These are phyloP conservation scores for Lytechinus pictus DNA, from an alignment of 35 echinoderm and acorn worm genomes.

Conservation along the genomic window DNA sequence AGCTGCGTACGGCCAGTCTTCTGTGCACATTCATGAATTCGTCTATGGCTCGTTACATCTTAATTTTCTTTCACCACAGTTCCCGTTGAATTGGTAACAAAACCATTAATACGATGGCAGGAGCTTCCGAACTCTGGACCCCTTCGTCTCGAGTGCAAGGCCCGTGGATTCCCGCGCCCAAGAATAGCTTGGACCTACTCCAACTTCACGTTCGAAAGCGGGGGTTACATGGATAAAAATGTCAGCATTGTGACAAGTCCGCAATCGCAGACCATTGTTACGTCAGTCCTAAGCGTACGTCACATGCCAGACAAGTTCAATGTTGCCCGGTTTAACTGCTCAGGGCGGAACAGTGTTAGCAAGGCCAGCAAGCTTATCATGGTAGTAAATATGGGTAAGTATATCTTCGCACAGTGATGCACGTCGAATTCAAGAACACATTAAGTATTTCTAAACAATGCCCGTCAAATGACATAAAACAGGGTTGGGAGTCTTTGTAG, in stretches of 20 bases:
- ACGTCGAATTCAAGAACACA: too few species aligned
- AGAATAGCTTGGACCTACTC: slow-evolving; percentile 36
- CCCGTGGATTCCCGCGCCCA: neutral
- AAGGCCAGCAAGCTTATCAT: slow-evolving; percentile 46
- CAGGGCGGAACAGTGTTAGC: slow-evolving; percentile 25
- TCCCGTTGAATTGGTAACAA: slow-evolving; percentile 40
- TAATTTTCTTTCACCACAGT: neutral
- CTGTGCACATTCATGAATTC: too few species aligned
- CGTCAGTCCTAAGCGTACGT: slow-evolving; percentile 12
- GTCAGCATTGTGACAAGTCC: slow-evolving; percentile 34
- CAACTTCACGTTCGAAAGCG: slow-evolving; percentile 41
- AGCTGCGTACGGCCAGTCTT: too few species aligned
- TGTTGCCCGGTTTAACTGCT: slow-evolving; percentile 32
- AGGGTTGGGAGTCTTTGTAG: too few species aligned
- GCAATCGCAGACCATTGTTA: slow-evolving; percentile 36
- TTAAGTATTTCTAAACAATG: too few species aligned
- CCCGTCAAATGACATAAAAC: too few species aligned
- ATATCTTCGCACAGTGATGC: neutral
- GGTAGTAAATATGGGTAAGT: slow-evolving; percentile 47
- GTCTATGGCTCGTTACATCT: too few species aligned
- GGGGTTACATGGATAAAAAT: slow-evolving; percentile 38
- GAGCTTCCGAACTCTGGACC: slow-evolving; percentile 19
- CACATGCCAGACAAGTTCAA: slow-evolving; percentile 30
- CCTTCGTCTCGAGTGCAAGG: slow-evolving; percentile 46
- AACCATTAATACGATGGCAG: slow-evolving; percentile 33